Percentiles rank a stretch among this genome's conserved stretches.
Conservation (phyloP, 2,797 vertebrate genomes). For the Morelia viridis region DNA sequence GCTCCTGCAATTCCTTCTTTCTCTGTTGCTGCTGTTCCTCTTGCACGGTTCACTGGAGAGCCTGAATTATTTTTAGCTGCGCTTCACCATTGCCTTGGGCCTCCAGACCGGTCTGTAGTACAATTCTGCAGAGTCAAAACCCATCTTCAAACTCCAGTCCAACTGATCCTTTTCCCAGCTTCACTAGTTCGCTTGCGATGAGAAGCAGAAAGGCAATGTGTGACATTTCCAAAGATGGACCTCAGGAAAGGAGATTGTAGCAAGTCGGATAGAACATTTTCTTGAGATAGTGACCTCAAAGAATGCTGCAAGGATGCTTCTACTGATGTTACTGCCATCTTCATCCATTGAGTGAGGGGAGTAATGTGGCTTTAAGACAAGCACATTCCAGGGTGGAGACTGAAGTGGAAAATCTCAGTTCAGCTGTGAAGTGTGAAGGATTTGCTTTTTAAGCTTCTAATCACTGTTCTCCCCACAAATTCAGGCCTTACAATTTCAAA, state of each 20-base stretch:
- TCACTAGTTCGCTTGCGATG: background rate
- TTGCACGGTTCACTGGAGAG: slow-evolving; percentile 12
- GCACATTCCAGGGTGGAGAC: background rate
- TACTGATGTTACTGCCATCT: too few relatives aligned
- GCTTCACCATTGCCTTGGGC: background rate
- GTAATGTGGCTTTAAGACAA: background rate
- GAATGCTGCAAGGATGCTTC: background rate
- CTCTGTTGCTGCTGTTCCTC: background rate
- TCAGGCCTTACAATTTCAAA: background rate
- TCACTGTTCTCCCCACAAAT: background rate
- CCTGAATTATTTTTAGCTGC: slow-evolving; percentile 26
- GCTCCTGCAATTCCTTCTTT: background rate
- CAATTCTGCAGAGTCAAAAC: background rate
- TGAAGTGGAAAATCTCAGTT: background rate
- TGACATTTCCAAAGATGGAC: background rate
- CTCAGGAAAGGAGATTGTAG: background rate
- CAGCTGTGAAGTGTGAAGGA: background rate
- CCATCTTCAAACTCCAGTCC: background rate
- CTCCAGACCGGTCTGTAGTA: background rate
- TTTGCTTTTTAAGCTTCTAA: background rate
- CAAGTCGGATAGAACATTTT: background rate
- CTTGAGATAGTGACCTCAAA: background rate
- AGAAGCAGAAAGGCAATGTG: background rate
- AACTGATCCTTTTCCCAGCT: background rate
- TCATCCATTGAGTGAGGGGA: background rate